Conservation (phyloP, 2,888 invertebrate species). For the Polydesmus complanatus region DNA sequence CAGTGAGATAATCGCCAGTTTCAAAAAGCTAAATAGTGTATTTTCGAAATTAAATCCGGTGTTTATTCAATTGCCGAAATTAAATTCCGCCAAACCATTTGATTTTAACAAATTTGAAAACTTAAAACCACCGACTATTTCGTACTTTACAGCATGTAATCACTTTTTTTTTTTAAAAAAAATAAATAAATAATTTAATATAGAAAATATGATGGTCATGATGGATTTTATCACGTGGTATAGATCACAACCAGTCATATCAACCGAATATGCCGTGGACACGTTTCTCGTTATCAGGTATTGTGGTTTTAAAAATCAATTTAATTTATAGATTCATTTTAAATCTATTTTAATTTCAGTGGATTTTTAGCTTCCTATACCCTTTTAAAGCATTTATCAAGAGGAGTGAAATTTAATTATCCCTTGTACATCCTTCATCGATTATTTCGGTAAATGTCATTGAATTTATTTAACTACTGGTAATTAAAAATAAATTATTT, state of each 20-base stretch:
- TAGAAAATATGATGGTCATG: background rate
- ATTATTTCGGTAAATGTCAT: background rate
- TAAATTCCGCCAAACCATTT: no score
- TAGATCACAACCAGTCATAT: background rate
- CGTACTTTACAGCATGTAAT: no score
- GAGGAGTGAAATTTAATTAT: background rate
- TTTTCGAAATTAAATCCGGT: no score
- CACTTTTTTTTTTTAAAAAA: no score
- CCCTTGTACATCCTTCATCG: background rate
- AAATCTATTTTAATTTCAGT: background rate
- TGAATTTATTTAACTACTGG: background rate
- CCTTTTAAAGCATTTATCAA: background rate
- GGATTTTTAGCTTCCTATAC: background rate
- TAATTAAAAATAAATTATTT: no score
- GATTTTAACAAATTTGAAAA: no score
- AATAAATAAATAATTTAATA: no score
- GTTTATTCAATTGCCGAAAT: no score
- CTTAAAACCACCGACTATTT: no score
- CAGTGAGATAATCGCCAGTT: no score
- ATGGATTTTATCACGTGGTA: background rate
- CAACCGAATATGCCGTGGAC: slow-evolving; percentile 8
- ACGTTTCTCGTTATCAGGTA: slow-evolving; percentile 12
- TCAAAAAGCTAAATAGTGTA: no score
- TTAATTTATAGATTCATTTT: background rate
- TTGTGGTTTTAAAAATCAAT: background rate